Evolutionary conservation across 2,888 invertebrate genomes (phyloP).

Genomic region (Microdon myrmicae): DNA sequence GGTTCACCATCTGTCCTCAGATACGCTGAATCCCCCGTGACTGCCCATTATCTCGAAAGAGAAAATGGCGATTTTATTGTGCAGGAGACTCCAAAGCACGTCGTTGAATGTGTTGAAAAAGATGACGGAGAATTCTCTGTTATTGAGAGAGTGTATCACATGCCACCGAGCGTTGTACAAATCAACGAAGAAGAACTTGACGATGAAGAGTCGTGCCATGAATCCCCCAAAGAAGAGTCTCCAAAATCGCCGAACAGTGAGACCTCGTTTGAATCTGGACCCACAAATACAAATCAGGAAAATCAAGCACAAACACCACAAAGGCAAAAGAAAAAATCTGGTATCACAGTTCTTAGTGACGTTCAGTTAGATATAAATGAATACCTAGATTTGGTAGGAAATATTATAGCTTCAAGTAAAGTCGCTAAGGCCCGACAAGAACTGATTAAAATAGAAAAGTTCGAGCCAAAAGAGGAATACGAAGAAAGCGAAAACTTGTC

Average conservation of each 20-base stretch:
- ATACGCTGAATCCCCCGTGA: conserved; percentile 64
- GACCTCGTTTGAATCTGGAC: conserved; percentile 16
- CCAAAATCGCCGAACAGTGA: conserved; percentile 45
- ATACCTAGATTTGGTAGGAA: conserved; percentile 64
- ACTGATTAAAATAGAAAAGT: conserved; percentile 62
- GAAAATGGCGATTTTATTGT: conserved; percentile 67
- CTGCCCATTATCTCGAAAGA: conserved; percentile 64
- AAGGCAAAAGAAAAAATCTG: conserved; percentile 42
- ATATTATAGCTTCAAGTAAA: conserved; percentile 64
- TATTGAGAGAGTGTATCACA: conserved; percentile 66
- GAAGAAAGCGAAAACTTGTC: conserved; percentile 33
- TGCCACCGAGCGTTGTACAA: conserved; percentile 65
- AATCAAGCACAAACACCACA: background rate
- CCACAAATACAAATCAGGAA: conserved; percentile 12
- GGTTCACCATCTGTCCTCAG: conserved; percentile 62
- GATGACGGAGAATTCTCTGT: conserved; percentile 66
- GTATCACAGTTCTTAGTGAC: conserved; percentile 65
- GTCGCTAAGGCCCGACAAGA: conserved; percentile 59
- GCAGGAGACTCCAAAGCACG: conserved; percentile 65
- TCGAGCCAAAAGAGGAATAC: conserved; percentile 62
- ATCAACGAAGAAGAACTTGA: conserved; percentile 64
- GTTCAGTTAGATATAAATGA: conserved; percentile 66
- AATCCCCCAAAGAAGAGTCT: conserved; percentile 8
- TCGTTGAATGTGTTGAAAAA: conserved; percentile 66
- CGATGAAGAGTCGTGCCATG: conserved; percentile 54